These are phyloP conservation scores for Danio tinwini DNA, from an alignment of 2,797 vertebrate genomes.

Conservation along the genomic window DNA sequence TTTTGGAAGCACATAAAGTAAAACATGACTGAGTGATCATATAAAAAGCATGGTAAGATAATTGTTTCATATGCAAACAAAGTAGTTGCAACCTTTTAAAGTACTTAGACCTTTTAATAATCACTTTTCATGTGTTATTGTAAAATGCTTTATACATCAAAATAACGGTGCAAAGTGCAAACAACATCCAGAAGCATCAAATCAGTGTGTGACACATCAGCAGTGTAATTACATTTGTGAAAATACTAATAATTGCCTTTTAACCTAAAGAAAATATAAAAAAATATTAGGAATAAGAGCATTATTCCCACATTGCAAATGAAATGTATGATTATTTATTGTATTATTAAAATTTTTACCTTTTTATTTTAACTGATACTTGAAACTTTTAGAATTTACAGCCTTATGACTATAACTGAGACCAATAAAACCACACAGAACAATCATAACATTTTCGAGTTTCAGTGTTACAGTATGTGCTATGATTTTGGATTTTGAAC, in stretches of 20 bases:
- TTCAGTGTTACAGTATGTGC: background rate
- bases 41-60: background rate
- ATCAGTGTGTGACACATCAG: background rate
- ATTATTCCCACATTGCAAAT: no score
- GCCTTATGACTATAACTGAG: background rate
- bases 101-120: no score
- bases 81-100: no score
- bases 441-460: background rate
- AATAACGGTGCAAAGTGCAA: background rate
- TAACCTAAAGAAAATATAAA: background rate
- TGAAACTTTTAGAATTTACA: constrained; percentile 4
- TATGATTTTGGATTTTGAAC: constrained; percentile 16
- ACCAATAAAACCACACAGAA: background rate
- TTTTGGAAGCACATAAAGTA: background rate
- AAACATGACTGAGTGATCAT: background rate
- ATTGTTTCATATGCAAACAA: background rate
- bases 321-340: no score
- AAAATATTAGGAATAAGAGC: no score
- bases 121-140: no score
- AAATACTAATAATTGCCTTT: background rate
- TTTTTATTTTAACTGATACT: background rate
- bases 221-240: background rate
- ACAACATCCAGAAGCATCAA: background rate
- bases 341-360: background rate
- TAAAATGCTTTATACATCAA: background rate